Evolutionary conservation across 1,140 invertebrate genomes (phyloP).

Genomic region (Leptestheria dahalacensis): DNA sequence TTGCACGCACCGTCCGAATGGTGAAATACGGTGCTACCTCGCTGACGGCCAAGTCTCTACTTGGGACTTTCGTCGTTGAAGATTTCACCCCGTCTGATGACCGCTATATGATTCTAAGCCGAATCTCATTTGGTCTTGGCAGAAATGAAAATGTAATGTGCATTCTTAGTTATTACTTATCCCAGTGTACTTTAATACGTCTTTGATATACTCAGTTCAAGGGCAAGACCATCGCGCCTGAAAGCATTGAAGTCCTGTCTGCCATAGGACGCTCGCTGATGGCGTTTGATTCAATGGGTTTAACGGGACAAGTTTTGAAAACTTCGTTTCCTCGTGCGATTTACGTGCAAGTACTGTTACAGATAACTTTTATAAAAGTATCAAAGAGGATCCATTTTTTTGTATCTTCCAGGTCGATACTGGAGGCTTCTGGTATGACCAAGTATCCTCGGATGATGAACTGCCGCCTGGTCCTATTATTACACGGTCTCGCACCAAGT

Average conservation of each 20-base stretch:
- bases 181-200: too few species aligned
- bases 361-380: not conserved
- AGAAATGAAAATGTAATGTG: not conserved
- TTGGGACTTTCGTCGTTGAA: not conserved
- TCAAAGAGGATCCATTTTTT: not conserved
- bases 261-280: not conserved
- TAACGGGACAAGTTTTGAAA: not conserved
- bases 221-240: not conserved
- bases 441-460: not conserved
- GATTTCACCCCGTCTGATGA: not conserved
- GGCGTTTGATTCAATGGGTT: not conserved
- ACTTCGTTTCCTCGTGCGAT: not conserved
- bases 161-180: too few species aligned
- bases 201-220: not conserved
- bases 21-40: not conserved
- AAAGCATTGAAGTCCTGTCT: not conserved
- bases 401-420: not conserved
- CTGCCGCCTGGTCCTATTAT: not conserved
- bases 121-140: not conserved
- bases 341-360: not conserved
- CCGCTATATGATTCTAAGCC: not conserved
- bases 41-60: not conserved
- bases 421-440: not conserved
- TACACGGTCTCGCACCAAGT: not conserved
- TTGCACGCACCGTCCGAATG: not conserved